A percentile compares a stretch with the other conserved stretches of the same genome.
phyloP scores from a whole-genome alignment of 2,888 invertebrate genomes.

The Sericinus montela region DNA sequence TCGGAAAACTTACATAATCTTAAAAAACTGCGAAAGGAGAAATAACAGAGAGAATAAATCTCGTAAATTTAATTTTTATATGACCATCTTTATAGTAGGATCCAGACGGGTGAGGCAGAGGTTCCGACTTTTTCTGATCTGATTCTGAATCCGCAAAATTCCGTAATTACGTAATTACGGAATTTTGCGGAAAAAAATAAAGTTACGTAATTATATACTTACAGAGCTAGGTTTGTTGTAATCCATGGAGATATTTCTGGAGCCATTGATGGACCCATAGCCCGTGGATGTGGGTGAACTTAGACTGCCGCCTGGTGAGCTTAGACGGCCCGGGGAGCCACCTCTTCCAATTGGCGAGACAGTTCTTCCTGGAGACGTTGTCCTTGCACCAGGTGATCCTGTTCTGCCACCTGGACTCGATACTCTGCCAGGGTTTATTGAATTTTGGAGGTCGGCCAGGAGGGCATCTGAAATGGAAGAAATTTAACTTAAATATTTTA shows the following conservation, averaged over 20 bases:
- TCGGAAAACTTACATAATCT: too few relatives aligned
- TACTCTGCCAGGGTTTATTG: slow-evolving; percentile 84
- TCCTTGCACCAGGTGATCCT: slow-evolving; percentile 74
- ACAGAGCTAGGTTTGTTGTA: slow-evolving; percentile 82
- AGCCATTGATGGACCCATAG: slow-evolving; percentile 89
- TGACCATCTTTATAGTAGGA: too few relatives aligned
- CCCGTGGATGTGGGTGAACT: slow-evolving; percentile 80
- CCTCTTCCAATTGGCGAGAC: slow-evolving; percentile 53
- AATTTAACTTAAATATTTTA: not conserved
- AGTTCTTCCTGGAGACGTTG: slow-evolving; percentile 60
- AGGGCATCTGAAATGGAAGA: slow-evolving; percentile 89
- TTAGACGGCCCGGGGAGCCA: slow-evolving; percentile 76
- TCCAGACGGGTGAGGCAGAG: too few relatives aligned
- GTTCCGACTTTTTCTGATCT: too few relatives aligned
- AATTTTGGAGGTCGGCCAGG: slow-evolving; percentile 96
- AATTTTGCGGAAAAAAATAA: not conserved
- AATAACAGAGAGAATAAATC: too few relatives aligned
- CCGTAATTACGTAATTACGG: too few relatives aligned
- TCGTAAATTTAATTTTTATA: too few relatives aligned
- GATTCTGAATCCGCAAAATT: too few relatives aligned
- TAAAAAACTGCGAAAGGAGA: too few relatives aligned
- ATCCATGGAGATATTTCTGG: slow-evolving; percentile 70
- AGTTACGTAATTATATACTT: slow-evolving; percentile 39
- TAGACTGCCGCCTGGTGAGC: slow-evolving; percentile 68
- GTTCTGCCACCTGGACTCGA: slow-evolving; percentile 58